Percentiles rank a stretch among this genome's conserved stretches.
Evolutionary conservation across 2,113 vertebrate species (phyloP).

Genomic region (Xyrauchen texanus): DNA sequence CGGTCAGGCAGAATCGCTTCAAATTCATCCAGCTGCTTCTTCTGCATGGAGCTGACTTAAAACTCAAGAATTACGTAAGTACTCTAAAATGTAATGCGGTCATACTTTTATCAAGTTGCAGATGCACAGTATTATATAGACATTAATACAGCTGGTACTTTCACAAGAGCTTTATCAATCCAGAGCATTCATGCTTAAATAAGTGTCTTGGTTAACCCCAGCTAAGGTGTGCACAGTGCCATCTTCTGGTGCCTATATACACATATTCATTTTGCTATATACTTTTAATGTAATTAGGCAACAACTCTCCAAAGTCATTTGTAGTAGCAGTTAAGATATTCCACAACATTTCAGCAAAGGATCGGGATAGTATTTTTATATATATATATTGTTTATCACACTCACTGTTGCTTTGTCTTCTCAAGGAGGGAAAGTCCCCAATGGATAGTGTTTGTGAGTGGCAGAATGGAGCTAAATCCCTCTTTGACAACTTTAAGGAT

Average conservation of each 20-base stretch:
- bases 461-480: conserved; percentile 75
- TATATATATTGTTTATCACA: neutral
- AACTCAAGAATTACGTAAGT: conserved; percentile 88
- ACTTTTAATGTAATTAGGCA: neutral
- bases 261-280: too few relatives aligned
- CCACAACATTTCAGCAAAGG: too few relatives aligned
- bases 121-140: too few relatives aligned
- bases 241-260: conserved; percentile 32
- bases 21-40: conserved; percentile 90
- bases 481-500: conserved; percentile 65
- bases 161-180: too few relatives aligned
- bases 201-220: neutral
- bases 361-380: neutral
- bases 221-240: conserved; percentile 27
- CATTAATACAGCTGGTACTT: too few relatives aligned
- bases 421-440: conserved; percentile 73
- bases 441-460: conserved; percentile 71
- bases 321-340: neutral
- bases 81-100: neutral
- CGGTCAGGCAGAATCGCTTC: conserved; percentile 89
- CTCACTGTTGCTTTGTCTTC: neutral
- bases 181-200: too few relatives aligned
- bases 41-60: conserved; percentile 84
- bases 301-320: neutral
- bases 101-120: neutral